These are phyloP conservation scores for Polyodon spathula DNA, from an alignment of 2,113 vertebrate species.

Conservation along the genomic window DNA sequence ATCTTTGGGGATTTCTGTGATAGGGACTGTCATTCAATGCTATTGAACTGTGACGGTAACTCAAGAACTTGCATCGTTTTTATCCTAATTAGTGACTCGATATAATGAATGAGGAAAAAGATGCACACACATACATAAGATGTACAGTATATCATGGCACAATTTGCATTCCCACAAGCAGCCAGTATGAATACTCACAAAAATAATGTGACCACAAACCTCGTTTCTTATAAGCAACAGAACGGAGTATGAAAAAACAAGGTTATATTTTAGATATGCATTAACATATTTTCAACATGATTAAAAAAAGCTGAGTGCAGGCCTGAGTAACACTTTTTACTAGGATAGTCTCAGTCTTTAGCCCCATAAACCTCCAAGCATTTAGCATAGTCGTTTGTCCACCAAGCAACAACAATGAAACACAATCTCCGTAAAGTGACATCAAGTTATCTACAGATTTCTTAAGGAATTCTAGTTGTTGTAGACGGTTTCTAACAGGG, in stretches of 20 bases:
- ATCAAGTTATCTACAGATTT: no score
- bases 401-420: no score
- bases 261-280: no score
- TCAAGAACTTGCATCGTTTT: not conserved
- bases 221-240: slow-evolving; percentile 5
- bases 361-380: no score
- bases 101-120: not conserved
- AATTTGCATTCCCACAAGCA: slow-evolving; percentile 30
- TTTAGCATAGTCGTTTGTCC: no score
- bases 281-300: slow-evolving; percentile 10
- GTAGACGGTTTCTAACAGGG: slow-evolving; percentile 25
- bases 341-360: no score
- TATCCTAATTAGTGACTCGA: not conserved
- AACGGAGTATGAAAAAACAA: no score
- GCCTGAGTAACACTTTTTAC: not conserved
- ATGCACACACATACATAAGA: not conserved
- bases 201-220: slow-evolving; percentile 28
- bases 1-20: not conserved
- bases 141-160: not conserved
- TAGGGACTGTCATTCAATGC: not conserved
- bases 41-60: not conserved
- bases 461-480: slow-evolving; percentile 13
- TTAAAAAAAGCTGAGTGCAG: slow-evolving; percentile 18
- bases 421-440: no score
- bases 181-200: not conserved